Percentiles rank a stretch among this genome's conserved stretches.
phyloP scores from a whole-genome alignment of 1,140 invertebrate genomes.

The Colletes gigas region DNA sequence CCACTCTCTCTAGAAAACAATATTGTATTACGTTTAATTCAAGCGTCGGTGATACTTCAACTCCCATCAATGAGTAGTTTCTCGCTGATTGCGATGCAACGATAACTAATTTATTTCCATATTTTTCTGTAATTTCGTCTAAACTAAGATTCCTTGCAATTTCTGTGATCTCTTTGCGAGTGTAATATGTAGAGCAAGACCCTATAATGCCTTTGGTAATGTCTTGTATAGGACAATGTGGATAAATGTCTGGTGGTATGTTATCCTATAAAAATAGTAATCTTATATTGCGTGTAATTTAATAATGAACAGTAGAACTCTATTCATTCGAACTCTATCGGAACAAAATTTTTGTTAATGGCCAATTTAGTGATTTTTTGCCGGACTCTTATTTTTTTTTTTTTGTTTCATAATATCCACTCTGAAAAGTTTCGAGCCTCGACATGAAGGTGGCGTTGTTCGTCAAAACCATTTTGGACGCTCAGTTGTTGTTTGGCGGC shows the following conservation, averaged over 20 bases:
- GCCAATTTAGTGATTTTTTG: no score
- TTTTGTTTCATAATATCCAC: no score
- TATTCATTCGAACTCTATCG: no score
- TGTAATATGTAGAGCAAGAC: constrained; percentile 86
- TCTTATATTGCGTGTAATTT: neutral
- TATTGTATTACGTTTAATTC: constrained; percentile 84
- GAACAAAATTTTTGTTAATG: no score
- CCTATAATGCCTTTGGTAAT: constrained; percentile 82
- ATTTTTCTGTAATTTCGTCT: constrained; percentile 78
- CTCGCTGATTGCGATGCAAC: constrained; percentile 87
- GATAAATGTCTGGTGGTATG: constrained; percentile 85
- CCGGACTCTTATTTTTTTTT: no score
- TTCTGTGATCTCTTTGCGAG: constrained; percentile 78
- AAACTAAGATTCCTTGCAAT: constrained; percentile 75
- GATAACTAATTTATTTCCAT: constrained; percentile 85
- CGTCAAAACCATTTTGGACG: no score
- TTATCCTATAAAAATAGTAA: constrained; percentile 73
- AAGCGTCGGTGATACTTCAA: constrained; percentile 80
- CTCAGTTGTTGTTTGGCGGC: no score
- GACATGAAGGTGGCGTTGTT: no score
- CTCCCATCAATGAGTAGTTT: constrained; percentile 82
- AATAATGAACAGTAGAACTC: neutral
- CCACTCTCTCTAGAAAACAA: constrained; percentile 89
- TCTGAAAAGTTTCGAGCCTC: no score
- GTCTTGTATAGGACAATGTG: constrained; percentile 83